Percentiles rank a stretch among this genome's conserved stretches.
Conservation (phyloP, 2,888 invertebrate species). For the Dryobota labecula region DNA sequence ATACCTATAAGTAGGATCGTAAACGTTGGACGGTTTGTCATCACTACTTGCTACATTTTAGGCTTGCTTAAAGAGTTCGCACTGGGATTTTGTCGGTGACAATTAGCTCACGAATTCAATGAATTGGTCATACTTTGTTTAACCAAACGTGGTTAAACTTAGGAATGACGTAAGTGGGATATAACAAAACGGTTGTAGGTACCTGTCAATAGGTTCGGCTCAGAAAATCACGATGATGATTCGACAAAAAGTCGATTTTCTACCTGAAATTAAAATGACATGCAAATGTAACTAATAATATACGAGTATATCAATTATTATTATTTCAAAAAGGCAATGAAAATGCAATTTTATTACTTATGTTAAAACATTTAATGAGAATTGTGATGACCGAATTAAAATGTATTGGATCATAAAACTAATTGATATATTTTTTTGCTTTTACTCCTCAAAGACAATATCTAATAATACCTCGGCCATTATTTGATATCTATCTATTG, state of each 20-base stretch:
- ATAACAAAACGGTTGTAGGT: constrained; percentile 26
- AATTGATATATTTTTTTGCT: constrained; percentile 19
- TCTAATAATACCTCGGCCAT: constrained; percentile 24
- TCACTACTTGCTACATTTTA: constrained; percentile 5
- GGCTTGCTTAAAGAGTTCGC: not conserved
- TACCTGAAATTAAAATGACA: not conserved
- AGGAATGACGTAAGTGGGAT: constrained; percentile 39
- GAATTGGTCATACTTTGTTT: constrained; percentile 33
- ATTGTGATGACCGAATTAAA: constrained; percentile 9
- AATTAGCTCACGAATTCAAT: constrained; percentile 47
- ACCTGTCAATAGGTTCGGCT: not conserved
- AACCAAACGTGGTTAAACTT: constrained; percentile 24
- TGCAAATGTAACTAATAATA: not conserved
- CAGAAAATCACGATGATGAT: constrained; percentile 20
- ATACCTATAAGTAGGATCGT: not conserved
- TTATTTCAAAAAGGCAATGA: not conserved
- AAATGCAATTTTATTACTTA: constrained; percentile 1
- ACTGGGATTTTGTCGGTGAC: constrained; percentile 34
- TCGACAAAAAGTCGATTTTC: not conserved
- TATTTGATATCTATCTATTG: constrained; percentile 22
- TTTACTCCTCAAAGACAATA: constrained; percentile 4
- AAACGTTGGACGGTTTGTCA: not conserved
- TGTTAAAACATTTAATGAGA: constrained; percentile 21
- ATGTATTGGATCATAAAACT: constrained; percentile 20
- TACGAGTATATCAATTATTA: no score